Evolutionary conservation across 2,113 vertebrate genomes (phyloP).

Genomic region (Odontesthes bonariensis): DNA sequence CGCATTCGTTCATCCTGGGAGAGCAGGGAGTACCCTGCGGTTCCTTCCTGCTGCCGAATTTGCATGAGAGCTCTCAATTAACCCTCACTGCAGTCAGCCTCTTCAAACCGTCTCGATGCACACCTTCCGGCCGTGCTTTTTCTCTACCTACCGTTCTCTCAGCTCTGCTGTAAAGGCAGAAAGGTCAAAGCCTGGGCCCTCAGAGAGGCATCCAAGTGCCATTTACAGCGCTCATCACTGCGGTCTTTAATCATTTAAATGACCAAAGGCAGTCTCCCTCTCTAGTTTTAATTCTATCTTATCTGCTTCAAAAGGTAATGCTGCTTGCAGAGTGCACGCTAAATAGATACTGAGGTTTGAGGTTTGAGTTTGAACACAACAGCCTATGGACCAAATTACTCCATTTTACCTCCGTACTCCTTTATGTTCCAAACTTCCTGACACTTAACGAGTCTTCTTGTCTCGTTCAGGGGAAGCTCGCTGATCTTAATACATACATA

Average conservation of each 20-base stretch:
- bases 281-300: conserved; percentile 32
- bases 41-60: conserved; percentile 20
- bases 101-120: conserved; percentile 7
- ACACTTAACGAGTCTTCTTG: conserved; percentile 53
- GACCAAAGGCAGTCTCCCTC: conserved; percentile 41
- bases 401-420: conserved; percentile 24
- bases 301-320: conserved; percentile 54
- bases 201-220: conserved; percentile 25
- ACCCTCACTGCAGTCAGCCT: conserved; percentile 14
- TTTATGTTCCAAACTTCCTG: conserved; percentile 41
- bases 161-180: conserved; percentile 28
- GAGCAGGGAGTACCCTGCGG: conserved; percentile 31
- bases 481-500: conserved; percentile 66
- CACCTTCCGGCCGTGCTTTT: conserved; percentile 25
- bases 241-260: conserved; percentile 42
- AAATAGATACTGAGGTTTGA: conserved; percentile 49
- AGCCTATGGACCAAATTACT: conserved; percentile 48
- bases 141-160: conserved; percentile 11
- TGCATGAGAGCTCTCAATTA: conserved; percentile 1
- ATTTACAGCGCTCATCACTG: conserved; percentile 29
- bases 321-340: conserved; percentile 46
- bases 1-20: conserved; percentile 37
- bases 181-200: conserved; percentile 26
- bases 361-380: conserved; percentile 44
- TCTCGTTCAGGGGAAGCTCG: conserved; percentile 48